phyloP scores from a whole-genome alignment of 30 jellyfish, hydroid and myxozoan genomes.

The Nemopilema nomurai region DNA sequence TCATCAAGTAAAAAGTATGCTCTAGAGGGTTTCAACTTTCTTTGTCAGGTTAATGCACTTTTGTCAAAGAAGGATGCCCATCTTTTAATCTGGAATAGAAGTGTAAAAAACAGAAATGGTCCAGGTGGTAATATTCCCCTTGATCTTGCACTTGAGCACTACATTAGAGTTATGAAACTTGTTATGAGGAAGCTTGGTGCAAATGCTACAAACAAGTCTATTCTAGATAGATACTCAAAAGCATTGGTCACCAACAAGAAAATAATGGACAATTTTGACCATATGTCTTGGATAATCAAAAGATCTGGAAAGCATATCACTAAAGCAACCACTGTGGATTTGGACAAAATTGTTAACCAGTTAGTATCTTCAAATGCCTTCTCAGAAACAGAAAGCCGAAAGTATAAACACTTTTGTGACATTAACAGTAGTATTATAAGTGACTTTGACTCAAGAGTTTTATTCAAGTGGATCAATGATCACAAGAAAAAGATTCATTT shows the following conservation, averaged over 20 bases:
- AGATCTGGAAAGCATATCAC: conserved; percentile 48
- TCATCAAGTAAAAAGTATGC: conserved; percentile 32
- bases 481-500: neutral
- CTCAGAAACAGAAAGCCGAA: neutral
- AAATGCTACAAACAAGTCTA: conserved; percentile 5
- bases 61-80: conserved; percentile 41
- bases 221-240: conserved; percentile 33
- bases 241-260: conserved; percentile 35
- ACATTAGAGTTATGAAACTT: conserved; percentile 10
- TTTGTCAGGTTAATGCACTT: conserved; percentile 24
- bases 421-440: neutral
- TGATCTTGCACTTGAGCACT: conserved; percentile 46
- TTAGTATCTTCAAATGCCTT: neutral
- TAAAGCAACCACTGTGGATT: conserved; percentile 11
- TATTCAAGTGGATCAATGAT: conserved; percentile 13
- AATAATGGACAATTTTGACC: conserved; percentile 32
- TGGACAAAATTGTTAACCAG: conserved; percentile 28
- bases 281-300: neutral
- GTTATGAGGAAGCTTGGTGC: conserved; percentile 34
- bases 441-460: neutral
- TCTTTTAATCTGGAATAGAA: conserved; percentile 43
- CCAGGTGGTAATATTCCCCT: conserved; percentile 55
- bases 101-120: conserved; percentile 15
- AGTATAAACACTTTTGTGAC: neutral
- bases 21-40: conserved; percentile 38